Conservation (phyloP, 2,113 vertebrate species). For the Taurulus bubalis region DNA sequence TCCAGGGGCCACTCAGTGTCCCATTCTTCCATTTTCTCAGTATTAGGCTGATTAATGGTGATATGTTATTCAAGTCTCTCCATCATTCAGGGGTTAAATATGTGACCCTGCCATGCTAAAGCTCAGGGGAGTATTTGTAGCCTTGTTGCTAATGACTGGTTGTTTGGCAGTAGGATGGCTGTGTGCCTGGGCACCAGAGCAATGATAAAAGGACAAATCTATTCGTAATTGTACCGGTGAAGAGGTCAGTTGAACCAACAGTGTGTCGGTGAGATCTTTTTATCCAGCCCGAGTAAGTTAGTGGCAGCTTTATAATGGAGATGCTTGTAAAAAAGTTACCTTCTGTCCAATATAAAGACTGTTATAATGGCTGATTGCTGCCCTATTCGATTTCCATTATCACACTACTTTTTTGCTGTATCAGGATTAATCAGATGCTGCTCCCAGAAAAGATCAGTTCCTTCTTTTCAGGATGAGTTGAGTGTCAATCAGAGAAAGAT, state of each 20-base stretch:
- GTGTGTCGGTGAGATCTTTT: neutral
- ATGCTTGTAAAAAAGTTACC: neutral
- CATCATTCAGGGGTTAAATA: slow-evolving; percentile 72
- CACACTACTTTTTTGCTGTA: neutral
- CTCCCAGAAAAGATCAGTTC: slow-evolving; percentile 7
- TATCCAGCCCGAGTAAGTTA: neutral
- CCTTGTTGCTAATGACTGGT: slow-evolving; percentile 60
- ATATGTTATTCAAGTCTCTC: slow-evolving; percentile 72
- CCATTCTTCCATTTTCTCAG: slow-evolving; percentile 55
- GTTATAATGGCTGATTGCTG: neutral
- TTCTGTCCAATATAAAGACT: no score
- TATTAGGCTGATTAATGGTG: slow-evolving; percentile 69
- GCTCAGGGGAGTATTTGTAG: slow-evolving; percentile 61
- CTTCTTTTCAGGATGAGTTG: neutral
- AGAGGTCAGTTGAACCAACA: neutral
- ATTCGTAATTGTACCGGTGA: neutral
- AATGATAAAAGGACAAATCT: slow-evolving; percentile 34
- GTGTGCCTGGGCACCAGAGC: slow-evolving; percentile 12
- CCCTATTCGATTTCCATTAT: neutral
- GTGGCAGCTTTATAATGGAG: neutral
- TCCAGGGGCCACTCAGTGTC: slow-evolving; percentile 41
- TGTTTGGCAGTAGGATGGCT: slow-evolving; percentile 45
- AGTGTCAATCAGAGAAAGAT: slow-evolving; percentile 8
- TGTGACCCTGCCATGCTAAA: slow-evolving; percentile 70
- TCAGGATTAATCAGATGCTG: neutral